Base-by-base conservation (phyloP, 1,140 invertebrate species). In the Spodoptera litura region DNA sequence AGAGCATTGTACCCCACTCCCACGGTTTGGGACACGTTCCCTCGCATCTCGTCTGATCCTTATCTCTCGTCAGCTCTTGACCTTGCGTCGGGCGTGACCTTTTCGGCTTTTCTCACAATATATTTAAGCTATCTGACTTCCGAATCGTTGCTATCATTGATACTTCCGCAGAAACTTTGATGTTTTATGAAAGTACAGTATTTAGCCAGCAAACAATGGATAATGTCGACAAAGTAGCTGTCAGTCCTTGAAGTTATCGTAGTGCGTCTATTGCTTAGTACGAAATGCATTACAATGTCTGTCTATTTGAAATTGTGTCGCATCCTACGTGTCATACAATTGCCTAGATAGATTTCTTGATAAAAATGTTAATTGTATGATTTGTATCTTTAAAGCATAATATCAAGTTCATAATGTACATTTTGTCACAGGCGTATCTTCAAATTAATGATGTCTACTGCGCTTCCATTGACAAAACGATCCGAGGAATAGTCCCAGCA, bases 21-120 rank as follows among this genome's bases (percentile, higher is more conserved):
- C 89, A 91, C 89, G 88, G 87, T 80, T 84, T 83, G 83, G 86
- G 82, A 84, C 84, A 83, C 81, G 85, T 83, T 44, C 61, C 51
- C 58, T 64, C 59, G 73, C 49, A 83, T 85, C 80, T 82, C 77
- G 66, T 38, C 52, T 58, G 77, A 76, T 61, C 73, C 70, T 84
- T 87, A 89, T 89, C 88, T 75, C 75, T 73, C 78, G 75, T 66
- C 80, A 70, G 77, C 64, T 80, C 71, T 58, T 80, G 82, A 81
- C 82, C 82, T 83, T 83, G 82, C 74, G 62, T 64, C 71, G 84
- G 81, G 70, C 85, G 78, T 84, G 86, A 84, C 88, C 88, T 88
- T 85, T 64, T 78, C 76, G 78, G 62, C 74, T 68, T 77, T 77
- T 77, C 74, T 77, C 74, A 77, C 61, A 77, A 77, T 77, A 77